Evolutionary conservation across 2,888 invertebrate genomes (phyloP).

Genomic region (Caenorhabditis imperialis): DNA sequence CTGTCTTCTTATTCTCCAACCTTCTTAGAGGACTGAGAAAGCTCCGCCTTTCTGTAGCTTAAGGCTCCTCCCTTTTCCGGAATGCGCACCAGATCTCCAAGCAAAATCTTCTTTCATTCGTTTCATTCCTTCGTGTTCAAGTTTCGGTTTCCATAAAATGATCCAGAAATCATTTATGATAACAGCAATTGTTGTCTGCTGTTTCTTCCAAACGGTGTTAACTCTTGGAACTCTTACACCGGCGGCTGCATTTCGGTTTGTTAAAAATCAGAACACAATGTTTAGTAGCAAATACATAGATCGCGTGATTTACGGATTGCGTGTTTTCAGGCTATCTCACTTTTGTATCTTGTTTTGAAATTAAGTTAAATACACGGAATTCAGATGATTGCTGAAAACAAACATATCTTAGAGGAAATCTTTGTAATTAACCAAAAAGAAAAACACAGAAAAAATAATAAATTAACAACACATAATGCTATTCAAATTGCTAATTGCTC

Average conservation of each 20-base stretch:
- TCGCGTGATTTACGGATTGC: too few species aligned
- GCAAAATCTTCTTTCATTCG: neutral
- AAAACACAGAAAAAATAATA: neutral
- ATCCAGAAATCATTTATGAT: constrained; percentile 7
- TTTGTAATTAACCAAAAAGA: neutral
- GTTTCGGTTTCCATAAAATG: constrained; percentile 12
- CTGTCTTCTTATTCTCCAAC: neutral
- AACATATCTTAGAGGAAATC: too few species aligned
- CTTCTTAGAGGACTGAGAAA: too few species aligned
- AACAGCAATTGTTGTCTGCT: constrained; percentile 6
- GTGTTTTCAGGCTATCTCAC: too few species aligned
- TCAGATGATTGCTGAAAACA: too few species aligned
- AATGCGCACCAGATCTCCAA: neutral
- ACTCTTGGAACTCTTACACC: constrained; percentile 18
- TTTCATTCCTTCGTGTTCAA: neutral
- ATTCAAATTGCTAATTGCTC: too few species aligned
- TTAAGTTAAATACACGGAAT: constrained; percentile 3
- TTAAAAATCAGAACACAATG: too few species aligned
- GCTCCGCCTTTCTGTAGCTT: too few species aligned
- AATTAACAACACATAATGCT: too few species aligned
- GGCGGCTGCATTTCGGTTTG: constrained; percentile 28
- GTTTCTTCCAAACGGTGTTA: constrained; percentile 9
- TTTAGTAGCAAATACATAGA: too few species aligned
- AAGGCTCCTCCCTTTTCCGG: neutral
- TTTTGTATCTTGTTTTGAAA: constrained; percentile 3